Evolutionary conservation across 2,888 invertebrate species (phyloP), one percentile per base, ranked within the genome.

Genomic region (Deilephila elpenor): DNA sequence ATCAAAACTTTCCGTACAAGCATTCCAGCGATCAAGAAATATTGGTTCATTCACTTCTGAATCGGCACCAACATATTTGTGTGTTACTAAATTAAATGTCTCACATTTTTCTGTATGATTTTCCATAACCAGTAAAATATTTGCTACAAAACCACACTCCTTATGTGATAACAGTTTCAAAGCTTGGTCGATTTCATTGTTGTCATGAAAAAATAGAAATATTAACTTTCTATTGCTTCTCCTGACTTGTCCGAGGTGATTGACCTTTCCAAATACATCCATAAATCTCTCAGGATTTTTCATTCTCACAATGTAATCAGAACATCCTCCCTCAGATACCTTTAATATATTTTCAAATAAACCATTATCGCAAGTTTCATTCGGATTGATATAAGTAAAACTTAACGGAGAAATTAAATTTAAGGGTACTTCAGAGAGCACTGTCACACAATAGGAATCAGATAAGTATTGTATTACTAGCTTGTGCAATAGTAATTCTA

Each of bases 211-310:
- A 1, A 94, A 91, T 59, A 95, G 60, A 74, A 95, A 86, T 77
- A 95, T 83, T 37, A 95, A 82, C 80, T 91, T 95, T 80, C 92
- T 89, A 71, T 92, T 87, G 79, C 95, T 93, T 79, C 93, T 90
- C 78, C 95, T 89, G 32, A 89, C 84, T 72, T 85, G 88, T 59
- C 91, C 92, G 20, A 82, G 74, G 76, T 89, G 93, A 60, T 88
- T 87, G 19, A 89, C 88, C 77, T 84, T 83, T 76, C 95, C 95
- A 72, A 94, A 89, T 0, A 89, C 86, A 5, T 73, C 73, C 82
- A 95, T 88, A 75, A 95, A 94, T 11, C 76, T 75, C 70, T 80
- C 71, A 0, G 95, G 91, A 70, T 94, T 80, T 72, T 79, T 76
- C 84, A 92, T 84, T 76, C 84, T 84, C 14, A 95, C 86, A 5